phyloP scores from a whole-genome alignment of 2,113 vertebrate genomes.

The Oreotragus oreotragus region DNA sequence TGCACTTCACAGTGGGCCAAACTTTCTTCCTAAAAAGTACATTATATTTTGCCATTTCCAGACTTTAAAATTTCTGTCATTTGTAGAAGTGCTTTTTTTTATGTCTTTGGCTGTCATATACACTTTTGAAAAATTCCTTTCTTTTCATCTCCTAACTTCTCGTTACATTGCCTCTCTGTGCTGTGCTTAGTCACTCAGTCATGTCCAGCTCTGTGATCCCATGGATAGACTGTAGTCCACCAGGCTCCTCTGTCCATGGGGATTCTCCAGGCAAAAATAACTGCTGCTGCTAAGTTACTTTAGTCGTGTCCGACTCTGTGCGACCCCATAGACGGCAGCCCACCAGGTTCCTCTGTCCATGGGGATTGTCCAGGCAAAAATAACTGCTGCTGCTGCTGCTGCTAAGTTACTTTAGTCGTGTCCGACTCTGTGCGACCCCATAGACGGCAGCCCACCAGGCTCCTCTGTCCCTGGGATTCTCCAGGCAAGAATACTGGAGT shows the following conservation, averaged over 20 bases:
- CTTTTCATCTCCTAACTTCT: not conserved
- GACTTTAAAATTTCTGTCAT: not conserved
- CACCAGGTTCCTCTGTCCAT: not conserved
- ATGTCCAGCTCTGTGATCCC: not conserved
- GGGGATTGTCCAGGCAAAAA: not conserved
- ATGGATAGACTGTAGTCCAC: not conserved
- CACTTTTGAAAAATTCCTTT: not conserved
- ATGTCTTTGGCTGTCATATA: not conserved
- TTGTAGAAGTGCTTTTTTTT: not conserved
- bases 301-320: fast-evolving
- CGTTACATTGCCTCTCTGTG: not conserved
- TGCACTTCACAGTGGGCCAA: not conserved
- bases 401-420: no score
- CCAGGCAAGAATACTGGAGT: no score
- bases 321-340: not conserved
- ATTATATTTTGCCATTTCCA: not conserved
- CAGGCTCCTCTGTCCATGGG: not conserved
- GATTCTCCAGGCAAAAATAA: not conserved
- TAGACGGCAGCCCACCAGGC: no score
- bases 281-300: no score
- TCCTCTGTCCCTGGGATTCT: no score
- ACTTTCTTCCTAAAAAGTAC: slow-evolving; percentile 12
- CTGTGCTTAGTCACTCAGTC: not conserved
- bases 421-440: no score
- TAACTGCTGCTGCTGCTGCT: no score